Evolutionary conservation across 1,140 invertebrate species (phyloP).

Genomic region (Calephelis virginiensis): DNA sequence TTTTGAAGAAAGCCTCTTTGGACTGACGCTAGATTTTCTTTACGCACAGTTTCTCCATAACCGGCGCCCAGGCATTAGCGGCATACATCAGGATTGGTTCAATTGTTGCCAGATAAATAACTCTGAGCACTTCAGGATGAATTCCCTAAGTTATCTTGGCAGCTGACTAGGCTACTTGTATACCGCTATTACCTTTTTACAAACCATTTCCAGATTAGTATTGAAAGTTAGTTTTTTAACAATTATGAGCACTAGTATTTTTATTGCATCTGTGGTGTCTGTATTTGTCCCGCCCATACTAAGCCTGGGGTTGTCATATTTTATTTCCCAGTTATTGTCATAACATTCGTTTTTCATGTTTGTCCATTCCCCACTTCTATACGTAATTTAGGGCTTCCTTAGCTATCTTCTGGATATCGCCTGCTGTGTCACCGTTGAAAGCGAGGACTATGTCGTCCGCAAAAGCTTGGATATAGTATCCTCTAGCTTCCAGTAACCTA

Average conservation of each 20-base stretch:
- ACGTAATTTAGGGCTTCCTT: neutral
- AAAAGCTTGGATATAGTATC: too few species aligned
- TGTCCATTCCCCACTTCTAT: conserved; percentile 12
- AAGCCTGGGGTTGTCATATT: neutral
- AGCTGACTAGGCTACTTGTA: neutral
- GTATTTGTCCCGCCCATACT: too few species aligned
- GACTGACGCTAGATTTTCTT: too few species aligned
- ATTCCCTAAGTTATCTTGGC: too few species aligned
- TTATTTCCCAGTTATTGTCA: conserved; percentile 11
- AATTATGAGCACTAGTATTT: neutral
- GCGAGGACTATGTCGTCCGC: conserved; percentile 20
- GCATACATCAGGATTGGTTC: too few species aligned
- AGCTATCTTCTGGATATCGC: neutral
- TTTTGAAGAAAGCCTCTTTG: too few species aligned
- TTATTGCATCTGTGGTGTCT: neutral
- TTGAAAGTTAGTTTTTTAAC: conserved; percentile 6
- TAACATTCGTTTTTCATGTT: conserved; percentile 22
- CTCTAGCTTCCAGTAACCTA: too few species aligned
- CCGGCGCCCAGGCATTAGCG: too few species aligned
- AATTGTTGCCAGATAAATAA: too few species aligned
- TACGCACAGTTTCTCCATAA: too few species aligned
- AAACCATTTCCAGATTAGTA: neutral
- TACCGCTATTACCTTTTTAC: neutral
- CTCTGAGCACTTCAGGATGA: too few species aligned
- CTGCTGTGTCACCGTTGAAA: neutral